phyloP scores from a whole-genome alignment of 2,888 invertebrate species.

The Ophion obscuratus region DNA sequence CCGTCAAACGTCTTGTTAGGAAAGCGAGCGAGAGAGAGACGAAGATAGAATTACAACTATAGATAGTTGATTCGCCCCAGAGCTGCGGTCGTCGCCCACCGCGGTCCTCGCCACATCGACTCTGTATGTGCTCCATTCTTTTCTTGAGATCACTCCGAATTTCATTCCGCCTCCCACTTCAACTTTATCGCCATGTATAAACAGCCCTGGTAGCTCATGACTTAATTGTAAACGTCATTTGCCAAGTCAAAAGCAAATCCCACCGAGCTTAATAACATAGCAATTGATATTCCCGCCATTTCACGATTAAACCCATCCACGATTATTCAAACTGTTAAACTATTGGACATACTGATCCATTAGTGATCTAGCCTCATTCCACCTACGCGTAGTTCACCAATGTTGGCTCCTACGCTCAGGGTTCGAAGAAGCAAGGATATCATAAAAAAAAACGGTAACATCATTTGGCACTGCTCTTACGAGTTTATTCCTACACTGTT shows the following conservation, averaged over 20 bases:
- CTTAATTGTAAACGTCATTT: constrained; percentile 57
- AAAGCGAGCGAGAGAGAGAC: constrained; percentile 51
- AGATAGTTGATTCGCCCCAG: constrained; percentile 34
- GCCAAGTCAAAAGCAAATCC: constrained; percentile 18
- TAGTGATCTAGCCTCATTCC: too few relatives aligned
- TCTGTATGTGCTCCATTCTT: constrained; percentile 49
- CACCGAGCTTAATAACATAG: constrained; percentile 30
- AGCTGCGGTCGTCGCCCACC: constrained; percentile 17
- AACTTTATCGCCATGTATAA: constrained; percentile 25
- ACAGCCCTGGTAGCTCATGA: constrained; percentile 31
- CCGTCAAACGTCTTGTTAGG: constrained; percentile 83
- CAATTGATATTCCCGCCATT: neutral
- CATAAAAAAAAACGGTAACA: too few relatives aligned
- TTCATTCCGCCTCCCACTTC: constrained; percentile 33
- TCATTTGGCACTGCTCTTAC: too few relatives aligned
- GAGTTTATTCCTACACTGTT: too few relatives aligned
- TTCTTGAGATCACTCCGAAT: constrained; percentile 55
- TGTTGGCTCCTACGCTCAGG: too few relatives aligned
- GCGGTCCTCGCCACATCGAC: constrained; percentile 45
- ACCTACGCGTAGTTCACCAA: too few relatives aligned
- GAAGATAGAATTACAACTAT: constrained; percentile 28
- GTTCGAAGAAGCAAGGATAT: too few relatives aligned
- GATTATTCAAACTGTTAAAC: too few relatives aligned
- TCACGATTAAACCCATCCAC: too few relatives aligned
- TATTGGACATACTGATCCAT: too few relatives aligned